Evolutionary conservation across 2,797 vertebrate species (phyloP), one percentile per base, ranked within the genome.

Genomic region (Parauchenoglanis punctatus): DNA sequence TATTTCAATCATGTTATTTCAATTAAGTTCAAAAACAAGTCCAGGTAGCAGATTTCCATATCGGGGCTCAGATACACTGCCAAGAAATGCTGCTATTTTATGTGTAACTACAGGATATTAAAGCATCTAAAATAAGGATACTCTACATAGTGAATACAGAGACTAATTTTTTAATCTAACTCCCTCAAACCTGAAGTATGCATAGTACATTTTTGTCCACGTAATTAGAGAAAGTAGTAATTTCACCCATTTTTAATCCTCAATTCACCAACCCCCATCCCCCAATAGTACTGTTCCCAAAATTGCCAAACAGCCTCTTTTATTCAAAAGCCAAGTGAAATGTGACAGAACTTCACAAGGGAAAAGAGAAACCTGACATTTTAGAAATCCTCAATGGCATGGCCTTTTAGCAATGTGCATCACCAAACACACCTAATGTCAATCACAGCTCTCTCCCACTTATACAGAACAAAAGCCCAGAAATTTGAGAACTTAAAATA

Each of bases 351-450:
- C 84, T 78, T 65, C 56, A 85, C 73, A 84, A 17, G 49, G 52
- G 49, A 40, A 82, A 61, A 76, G 31, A 68, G 82, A 68, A 83
- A 93, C 91, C 92, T 95, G 95, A 95, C 94, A 95, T 95, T 96
- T 96, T 90, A 88, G 46, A 94, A 93, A 91, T 90, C 91, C 93
- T 92, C 90, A 92, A 89, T 89, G 92, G 86, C 88, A 0, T 94
- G 94, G 94, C 94, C 95, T 96, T 96, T 95, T 88, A 91, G 93
- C 90, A 85, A 87, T 18, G 75, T 54, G 87, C 85, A 89, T 88
- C 86, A 80, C 85, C 93, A 93, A 93, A 94, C 91, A 93, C 87
- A 91, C 93, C 91, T 89, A 67, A 88, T 92, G 93, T 95, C 95
- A 93, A 91, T 95, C 93, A 92, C 70, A 61, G 81, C 72, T 49